Evolutionary conservation across 2,797 vertebrate species (phyloP), one percentile per base, ranked within the genome.

Genomic region (Sardinella longiceps): DNA sequence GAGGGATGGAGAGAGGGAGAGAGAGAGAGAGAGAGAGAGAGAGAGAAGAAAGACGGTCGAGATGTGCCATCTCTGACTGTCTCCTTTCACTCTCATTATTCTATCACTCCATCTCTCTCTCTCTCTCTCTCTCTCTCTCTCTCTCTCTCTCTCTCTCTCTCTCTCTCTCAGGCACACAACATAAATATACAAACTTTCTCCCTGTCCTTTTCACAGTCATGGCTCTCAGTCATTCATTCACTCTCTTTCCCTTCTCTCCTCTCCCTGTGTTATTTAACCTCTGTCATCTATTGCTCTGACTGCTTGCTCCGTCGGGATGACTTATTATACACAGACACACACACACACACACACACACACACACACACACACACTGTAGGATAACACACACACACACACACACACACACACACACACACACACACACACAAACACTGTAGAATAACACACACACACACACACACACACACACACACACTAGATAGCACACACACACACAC

Each of bases 1-100:
- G 85, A 83, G 28, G 84, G 82, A 6, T 58, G 91, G 92, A 90
- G 90, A 90, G 88, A 88, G 91, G 91, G 88, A 90, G 92, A 60
- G 18, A 18, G 77, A 37, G 80, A 84, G 25, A 89, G 91, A 82
- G 80, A 90, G 90, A n/a, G n/a, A 58, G 56, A n/a, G 5, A n/a
- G 56, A n/a, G 20, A 58, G 56, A 58, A 28, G 58, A 9, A 10
- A 28, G n/a, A 28, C 25, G 28, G 25, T 3, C 25, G 25, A 63
- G 60, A 30, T 30, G 25, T 63, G 11, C 25, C 25, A 11, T 30
- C 28, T 30, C 25, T 63, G 58, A 63, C 58, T 63, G 58, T 63
- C 58, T 63, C 51, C 18, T 56, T 56, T 56, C 20, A 56, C 3
- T 56, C 12, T 63, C 28, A 30, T 30, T 28, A 63, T 30, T 63